Conservation (phyloP, 2,797 vertebrate genomes). For the Alfaro cultratus region DNA sequence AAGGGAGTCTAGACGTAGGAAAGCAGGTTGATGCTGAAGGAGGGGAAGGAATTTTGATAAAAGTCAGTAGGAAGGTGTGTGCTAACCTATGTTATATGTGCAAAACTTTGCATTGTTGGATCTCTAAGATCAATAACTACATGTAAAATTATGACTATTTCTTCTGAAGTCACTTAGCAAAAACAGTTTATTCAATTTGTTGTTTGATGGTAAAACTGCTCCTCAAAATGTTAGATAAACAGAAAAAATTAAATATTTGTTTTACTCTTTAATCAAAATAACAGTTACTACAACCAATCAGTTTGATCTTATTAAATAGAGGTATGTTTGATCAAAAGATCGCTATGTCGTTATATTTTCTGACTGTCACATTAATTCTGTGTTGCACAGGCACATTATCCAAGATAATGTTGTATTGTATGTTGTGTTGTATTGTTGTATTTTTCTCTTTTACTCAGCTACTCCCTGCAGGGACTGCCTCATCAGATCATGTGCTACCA, state of each 20-base stretch:
- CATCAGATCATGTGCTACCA: background rate
- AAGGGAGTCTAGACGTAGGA: background rate
- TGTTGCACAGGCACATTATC: background rate
- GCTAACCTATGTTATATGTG: background rate
- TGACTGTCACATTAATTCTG: background rate
- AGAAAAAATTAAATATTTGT: background rate
- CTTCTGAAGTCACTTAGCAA: background rate
- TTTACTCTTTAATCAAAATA: background rate
- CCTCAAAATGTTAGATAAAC: background rate
- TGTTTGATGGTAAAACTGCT: background rate
- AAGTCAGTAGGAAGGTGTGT: background rate
- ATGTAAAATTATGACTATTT: background rate
- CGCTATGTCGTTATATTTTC: background rate
- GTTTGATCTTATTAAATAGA: background rate
- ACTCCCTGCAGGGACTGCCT: background rate
- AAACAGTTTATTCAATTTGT: background rate
- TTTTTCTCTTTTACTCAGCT: background rate
- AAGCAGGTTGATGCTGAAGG: background rate
- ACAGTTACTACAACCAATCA: background rate
- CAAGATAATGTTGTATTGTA: background rate
- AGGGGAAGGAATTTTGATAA: constrained; percentile 17
- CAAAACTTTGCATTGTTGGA: background rate
- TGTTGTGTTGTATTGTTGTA: too few relatives aligned
- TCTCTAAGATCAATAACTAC: background rate
- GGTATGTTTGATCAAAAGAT: background rate